phyloP scores from a whole-genome alignment of 1,140 invertebrate species.

The Aricia agestis region DNA sequence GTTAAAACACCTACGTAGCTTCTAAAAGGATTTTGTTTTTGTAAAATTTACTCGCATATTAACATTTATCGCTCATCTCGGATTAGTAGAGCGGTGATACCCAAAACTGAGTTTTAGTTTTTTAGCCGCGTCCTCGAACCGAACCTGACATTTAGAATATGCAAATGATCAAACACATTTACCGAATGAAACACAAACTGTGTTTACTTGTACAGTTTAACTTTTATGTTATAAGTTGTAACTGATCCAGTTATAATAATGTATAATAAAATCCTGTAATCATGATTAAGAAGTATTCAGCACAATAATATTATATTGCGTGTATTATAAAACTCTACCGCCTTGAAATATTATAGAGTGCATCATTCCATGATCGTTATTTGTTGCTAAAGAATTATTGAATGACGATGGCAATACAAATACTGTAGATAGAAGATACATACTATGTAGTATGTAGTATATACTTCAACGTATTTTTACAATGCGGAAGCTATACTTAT shows the following conservation, averaged over 20 bases:
- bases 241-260: not conserved
- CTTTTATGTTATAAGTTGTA: too few relatives aligned
- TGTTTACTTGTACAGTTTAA: not conserved
- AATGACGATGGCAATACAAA: not conserved
- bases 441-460: too few relatives aligned
- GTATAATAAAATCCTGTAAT: not conserved
- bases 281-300: too few relatives aligned
- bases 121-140: constrained; percentile 4
- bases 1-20: not conserved
- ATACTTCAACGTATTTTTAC: constrained; percentile 8
- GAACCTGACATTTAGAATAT: constrained; percentile 12
- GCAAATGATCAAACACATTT: not conserved
- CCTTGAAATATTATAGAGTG: too few relatives aligned
- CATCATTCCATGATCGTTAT: not conserved
- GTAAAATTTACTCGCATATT: not conserved
- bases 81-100: not conserved
- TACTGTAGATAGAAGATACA: not conserved
- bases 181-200: not conserved
- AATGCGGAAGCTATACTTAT: constrained; percentile 8
- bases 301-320: too few relatives aligned
- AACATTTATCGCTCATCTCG: not conserved
- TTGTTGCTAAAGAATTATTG: not conserved
- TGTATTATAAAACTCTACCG: too few relatives aligned
- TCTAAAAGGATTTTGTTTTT: not conserved
- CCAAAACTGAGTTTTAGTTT: not conserved